A percentile compares a stretch with the other conserved stretches of the same genome.
Conservation (phyloP, 1,140 invertebrate species). For the Laupala kohalensis region DNA sequence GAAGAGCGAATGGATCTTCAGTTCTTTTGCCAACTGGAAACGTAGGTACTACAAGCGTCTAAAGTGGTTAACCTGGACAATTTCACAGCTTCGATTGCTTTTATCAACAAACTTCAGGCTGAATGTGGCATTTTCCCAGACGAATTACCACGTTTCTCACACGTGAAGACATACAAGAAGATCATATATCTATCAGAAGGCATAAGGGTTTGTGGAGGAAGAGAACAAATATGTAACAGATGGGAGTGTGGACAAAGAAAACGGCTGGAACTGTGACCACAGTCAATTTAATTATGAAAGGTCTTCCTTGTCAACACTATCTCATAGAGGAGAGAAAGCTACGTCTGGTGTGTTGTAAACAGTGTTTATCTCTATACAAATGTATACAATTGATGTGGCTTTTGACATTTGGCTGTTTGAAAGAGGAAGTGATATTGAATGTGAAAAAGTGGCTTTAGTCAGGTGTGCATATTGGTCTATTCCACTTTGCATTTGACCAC, state of each 20-base stretch:
- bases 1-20: conserved; percentile 3
- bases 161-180: background rate
- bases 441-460: background rate
- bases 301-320: no score
- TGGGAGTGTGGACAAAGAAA: no score
- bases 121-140: background rate
- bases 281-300: no score
- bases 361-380: no score
- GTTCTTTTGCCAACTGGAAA: background rate
- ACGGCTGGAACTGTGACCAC: no score
- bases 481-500: background rate
- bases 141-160: background rate
- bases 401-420: background rate
- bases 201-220: no score
- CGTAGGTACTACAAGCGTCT: conserved; percentile 1
- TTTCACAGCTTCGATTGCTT: conserved; percentile 2
- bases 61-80: conserved; percentile 7
- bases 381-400: no score
- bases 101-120: background rate
- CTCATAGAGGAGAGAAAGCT: no score
- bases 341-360: no score
- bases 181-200: no score
- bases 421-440: background rate
- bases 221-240: no score
- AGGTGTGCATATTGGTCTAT: background rate